Base-by-base conservation (phyloP, 92 coral and sea anemone genomes). In the Muricea muricata region DNA sequence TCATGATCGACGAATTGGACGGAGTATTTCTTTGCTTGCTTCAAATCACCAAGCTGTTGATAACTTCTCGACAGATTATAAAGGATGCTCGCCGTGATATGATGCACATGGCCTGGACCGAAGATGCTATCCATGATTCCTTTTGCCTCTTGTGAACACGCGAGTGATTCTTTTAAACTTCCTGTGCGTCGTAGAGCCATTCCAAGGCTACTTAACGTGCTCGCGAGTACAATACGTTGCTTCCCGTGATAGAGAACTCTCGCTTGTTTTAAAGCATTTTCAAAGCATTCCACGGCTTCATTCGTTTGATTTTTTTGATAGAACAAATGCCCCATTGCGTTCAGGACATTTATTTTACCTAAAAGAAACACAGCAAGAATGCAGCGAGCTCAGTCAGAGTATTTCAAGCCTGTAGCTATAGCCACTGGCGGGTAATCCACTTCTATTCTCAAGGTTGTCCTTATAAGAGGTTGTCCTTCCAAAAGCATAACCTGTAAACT, bases 231-330 rank as follows among this genome's bases (percentile, higher is more conserved):
- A 1, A 29, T 14, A 50, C 52, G 40, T 48, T 65, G 65, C 35
- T 48, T 75, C 11, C 66, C 81, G 26, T 48, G 65, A 52, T 14
- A 48, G 1, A 75, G 25, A 14, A 31, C 30, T 33, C 65, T 46
- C 33, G 81, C 81, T 41, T 46, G 40, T 75, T 47, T 52, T 48
- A 75, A 13, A 48, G 81, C 32, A 46, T 34, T 52, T 29, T 52
- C 34, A 15, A 75, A 52, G 40, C 13, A 21, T 6, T 26, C 37
- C 23, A 75, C 25, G 29, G 65, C 65, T 21, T n/a, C 14, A 48
- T 26, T 17, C 14, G 28, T 10, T 48, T 75, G 1, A 25, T 20
- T 12, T 48, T 41, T 46, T n/a, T n/a, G 39, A 29, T 21, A 47
- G 35, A 15, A 52, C 13, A 75, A 47, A 6, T 26, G 20, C 52